Base-by-base conservation (phyloP, 2,113 vertebrate species). In the Acrocephalus arundinaceus region DNA sequence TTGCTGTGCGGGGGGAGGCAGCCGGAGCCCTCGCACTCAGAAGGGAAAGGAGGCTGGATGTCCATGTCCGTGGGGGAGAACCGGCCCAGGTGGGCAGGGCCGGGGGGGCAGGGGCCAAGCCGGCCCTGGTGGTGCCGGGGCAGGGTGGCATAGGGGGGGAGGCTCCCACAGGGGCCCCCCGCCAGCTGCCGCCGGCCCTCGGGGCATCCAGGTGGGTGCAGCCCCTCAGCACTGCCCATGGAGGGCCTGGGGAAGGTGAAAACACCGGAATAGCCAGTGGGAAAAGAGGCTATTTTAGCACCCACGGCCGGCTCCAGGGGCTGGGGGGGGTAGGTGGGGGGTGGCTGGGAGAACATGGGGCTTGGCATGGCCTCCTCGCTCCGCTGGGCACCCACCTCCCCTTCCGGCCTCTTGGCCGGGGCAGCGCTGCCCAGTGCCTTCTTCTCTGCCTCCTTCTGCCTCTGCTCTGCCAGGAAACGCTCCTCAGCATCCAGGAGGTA, bases 401-500 rank as follows among this genome's bases (percentile, higher is more conserved):
- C 89, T 87, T 98, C 98, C 1, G 33, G 45, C 70, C 96, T 98
- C 78, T 97, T 98, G 84, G 92, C 83, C 0, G 94, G 87, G 30
- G 39, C 94, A 0, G 90, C 12, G 7, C 76, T 74, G 24, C 96
- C 94, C 73, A 94, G 57, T 0, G 92, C 96, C 93, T 98, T 99
- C 91, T 98, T 98, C 67, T 99, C 99, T 0, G 95, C 97, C 7
- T 99, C 99, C 10, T 98, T 98, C 49, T 98, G 98, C 27, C 98
- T 98, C 96, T 99, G 99, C 97, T 99, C 99, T 0, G 97, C 97
- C 52, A 97, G 57, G 72, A 99, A 99, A 18, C 99, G 98, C 8
- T 99, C 99, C 97, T 99, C 98, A 0, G 99, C 99, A 0, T 99
- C 99, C 3, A 97, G 58, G 1, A 99, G 98, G 97, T 99, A 99